These are phyloP conservation scores for Xenotilapia caudafasciata DNA, from an alignment of 2,113 vertebrate genomes.

Conservation along the genomic window DNA sequence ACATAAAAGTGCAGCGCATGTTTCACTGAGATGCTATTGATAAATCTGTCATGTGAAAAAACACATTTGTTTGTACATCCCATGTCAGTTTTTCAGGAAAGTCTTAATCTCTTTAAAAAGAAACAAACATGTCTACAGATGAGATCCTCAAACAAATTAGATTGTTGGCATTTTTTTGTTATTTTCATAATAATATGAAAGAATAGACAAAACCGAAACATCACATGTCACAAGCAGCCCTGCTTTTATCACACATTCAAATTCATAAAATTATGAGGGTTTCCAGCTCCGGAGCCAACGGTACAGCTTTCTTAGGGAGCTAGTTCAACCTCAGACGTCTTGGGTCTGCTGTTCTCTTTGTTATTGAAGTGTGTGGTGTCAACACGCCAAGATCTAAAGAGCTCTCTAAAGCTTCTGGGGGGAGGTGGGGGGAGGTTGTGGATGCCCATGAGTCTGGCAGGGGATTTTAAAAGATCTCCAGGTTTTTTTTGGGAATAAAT, in stretches of 20 bases:
- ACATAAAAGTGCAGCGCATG: not conserved
- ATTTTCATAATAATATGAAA: not conserved
- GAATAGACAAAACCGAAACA: not conserved
- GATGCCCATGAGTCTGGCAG: not conserved
- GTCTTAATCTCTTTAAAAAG: not conserved
- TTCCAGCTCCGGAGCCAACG: not conserved
- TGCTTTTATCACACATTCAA: not conserved
- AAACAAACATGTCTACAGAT: not conserved
- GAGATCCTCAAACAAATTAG: not conserved
- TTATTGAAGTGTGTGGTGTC: not conserved
- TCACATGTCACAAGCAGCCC: not conserved
- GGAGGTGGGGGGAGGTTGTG: accelerated
- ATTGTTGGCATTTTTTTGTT: not conserved
- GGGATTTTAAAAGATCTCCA: not conserved
- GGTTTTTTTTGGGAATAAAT: not conserved
- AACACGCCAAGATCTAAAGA: not conserved
- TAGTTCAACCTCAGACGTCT: not conserved
- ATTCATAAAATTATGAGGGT: not conserved
- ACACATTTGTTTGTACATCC: not conserved
- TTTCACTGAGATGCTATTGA: not conserved
- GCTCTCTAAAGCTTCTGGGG: not conserved
- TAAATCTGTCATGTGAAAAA: not conserved
- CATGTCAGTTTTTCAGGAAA: not conserved
- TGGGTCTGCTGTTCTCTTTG: not conserved
- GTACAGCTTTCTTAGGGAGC: not conserved